These are phyloP conservation scores for Syngnathus floridae DNA, from an alignment of 2,113 vertebrate species.

Conservation along the genomic window DNA sequence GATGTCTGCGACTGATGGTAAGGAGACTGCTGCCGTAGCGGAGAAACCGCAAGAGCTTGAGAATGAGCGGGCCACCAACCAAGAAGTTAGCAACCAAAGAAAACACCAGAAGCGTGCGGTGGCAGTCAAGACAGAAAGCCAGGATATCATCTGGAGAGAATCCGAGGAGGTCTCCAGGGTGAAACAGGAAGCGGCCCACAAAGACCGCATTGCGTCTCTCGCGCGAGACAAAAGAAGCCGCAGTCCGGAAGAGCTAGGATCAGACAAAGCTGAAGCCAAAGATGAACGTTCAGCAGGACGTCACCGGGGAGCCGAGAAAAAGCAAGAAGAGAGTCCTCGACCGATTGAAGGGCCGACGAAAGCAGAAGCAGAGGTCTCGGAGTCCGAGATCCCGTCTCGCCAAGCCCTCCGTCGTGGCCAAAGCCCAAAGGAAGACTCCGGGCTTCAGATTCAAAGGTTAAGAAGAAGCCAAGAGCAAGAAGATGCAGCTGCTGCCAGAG, in stretches of 20 bases:
- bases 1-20: constrained; percentile 48
- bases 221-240: not conserved
- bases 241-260: not conserved
- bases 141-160: constrained; percentile 7
- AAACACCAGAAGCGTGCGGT: constrained; percentile 6
- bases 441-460: not conserved
- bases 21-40: not conserved
- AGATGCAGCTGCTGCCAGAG: constrained; percentile 33
- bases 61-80: not conserved
- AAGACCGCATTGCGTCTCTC: not conserved
- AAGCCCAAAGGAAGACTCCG: constrained; percentile 2
- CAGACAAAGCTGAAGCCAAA: not conserved
- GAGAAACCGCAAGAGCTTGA: not conserved
- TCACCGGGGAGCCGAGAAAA: not conserved
- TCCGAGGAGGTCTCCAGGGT: constrained; percentile 1
- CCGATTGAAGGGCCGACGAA: not conserved
- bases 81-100: constrained; percentile 22
- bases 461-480: constrained; percentile 18
- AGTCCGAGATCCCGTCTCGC: constrained; percentile 27
- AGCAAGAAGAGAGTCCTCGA: constrained; percentile 2
- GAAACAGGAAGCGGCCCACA: not conserved
- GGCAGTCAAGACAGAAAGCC: not conserved
- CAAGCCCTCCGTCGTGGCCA: not conserved
- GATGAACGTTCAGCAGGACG: not conserved
- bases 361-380: constrained; percentile 21